Evolutionary conservation across 35 echinoderm and acorn worm genomes (phyloP).

Genomic region (Chiridota heheva): DNA sequence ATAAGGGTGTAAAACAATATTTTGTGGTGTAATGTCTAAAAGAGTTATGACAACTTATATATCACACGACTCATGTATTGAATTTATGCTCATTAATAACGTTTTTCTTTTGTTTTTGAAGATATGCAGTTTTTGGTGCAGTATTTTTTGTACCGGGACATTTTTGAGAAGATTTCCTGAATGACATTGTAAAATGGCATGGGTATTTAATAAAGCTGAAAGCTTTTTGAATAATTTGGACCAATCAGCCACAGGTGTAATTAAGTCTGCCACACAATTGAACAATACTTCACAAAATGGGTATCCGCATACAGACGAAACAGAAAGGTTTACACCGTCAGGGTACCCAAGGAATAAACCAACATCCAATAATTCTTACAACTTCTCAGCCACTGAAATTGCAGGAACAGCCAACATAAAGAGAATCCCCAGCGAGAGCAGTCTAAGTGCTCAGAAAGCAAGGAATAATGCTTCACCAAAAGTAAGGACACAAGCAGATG

Average conservation of each 20-base stretch:
- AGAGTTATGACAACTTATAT: too few species aligned
- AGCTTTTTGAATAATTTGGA: slow-evolving; percentile 87
- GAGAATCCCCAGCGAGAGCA: slow-evolving; percentile 81
- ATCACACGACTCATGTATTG: too few species aligned
- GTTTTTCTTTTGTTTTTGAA: too few species aligned
- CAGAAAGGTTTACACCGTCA: slow-evolving; percentile 18
- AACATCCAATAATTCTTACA: slow-evolving; percentile 45
- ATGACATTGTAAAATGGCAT: too few species aligned
- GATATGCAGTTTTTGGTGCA: too few species aligned
- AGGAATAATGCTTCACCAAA: slow-evolving; percentile 33
- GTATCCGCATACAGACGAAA: slow-evolving; percentile 1
- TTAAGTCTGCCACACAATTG: slow-evolving; percentile 5
- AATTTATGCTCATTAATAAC: too few species aligned
- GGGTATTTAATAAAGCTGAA: slow-evolving; percentile 90
- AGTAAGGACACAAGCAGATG: slow-evolving; percentile 67
- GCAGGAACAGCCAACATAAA: slow-evolving; percentile 88
- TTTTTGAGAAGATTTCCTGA: too few species aligned
- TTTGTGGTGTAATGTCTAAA: too few species aligned
- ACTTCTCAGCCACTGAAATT: slow-evolving; percentile 81
- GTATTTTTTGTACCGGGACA: too few species aligned
- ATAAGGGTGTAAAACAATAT: too few species aligned
- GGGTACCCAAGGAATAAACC: slow-evolving; percentile 19
- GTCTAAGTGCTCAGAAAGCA: slow-evolving; percentile 40
- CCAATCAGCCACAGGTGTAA: slow-evolving; percentile 69
- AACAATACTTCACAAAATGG: slow-evolving; percentile 5